Conservation (phyloP, 1,140 invertebrate genomes). For the Mycetomoellerius zeteki region DNA sequence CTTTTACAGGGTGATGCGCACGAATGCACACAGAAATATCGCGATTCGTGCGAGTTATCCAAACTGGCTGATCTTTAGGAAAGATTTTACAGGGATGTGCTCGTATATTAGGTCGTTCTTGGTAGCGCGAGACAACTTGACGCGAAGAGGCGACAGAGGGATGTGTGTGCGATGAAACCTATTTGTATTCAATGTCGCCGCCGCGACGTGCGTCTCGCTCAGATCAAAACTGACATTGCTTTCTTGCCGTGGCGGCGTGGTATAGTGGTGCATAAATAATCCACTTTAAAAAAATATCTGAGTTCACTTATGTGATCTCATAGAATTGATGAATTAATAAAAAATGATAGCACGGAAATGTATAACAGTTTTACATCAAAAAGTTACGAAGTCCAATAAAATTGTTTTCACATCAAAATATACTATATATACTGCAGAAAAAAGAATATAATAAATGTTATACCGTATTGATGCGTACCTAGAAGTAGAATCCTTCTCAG, state of each 20-base stretch:
- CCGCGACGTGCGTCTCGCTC: neutral
- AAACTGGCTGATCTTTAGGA: slow-evolving; percentile 12
- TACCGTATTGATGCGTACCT: neutral
- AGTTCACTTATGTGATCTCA: too few relatives aligned
- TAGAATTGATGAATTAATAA: neutral
- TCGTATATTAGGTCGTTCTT: slow-evolving; percentile 67
- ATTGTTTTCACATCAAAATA: neutral
- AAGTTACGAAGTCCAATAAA: neutral
- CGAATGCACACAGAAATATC: neutral
- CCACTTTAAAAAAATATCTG: neutral
- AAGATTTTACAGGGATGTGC: slow-evolving; percentile 42
- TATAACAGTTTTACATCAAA: neutral
- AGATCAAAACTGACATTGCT: slow-evolving; percentile 34
- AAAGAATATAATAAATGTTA: neutral
- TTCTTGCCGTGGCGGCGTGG: neutral
- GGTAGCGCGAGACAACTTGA: slow-evolving; percentile 19
- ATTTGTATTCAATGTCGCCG: slow-evolving; percentile 61
- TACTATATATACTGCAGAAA: neutral
- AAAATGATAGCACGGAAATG: neutral
- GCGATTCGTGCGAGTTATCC: slow-evolving; percentile 59
- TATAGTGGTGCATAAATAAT: slow-evolving; percentile 10
- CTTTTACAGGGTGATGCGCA: too few relatives aligned
- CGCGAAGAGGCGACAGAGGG: slow-evolving; percentile 18
- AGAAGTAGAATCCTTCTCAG: neutral
- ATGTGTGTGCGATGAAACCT: slow-evolving; percentile 22